Percentiles rank a stretch among this genome's conserved stretches.
Conservation (phyloP, 2,797 vertebrate genomes). For the Enteromius argenteus region DNA sequence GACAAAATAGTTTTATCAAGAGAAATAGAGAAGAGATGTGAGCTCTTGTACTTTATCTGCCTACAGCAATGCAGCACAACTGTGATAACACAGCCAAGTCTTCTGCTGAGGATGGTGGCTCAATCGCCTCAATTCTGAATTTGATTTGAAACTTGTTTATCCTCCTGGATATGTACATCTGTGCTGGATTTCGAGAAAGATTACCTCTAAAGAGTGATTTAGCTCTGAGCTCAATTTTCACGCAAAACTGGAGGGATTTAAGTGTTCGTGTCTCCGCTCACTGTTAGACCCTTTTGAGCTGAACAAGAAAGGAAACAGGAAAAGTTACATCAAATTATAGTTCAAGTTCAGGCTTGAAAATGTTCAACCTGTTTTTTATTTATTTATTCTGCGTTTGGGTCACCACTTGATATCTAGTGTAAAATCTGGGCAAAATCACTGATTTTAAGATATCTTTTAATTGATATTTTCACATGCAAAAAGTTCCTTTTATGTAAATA, state of each 20-base stretch:
- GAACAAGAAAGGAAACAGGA: conserved; percentile 3
- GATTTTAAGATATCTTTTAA: background rate
- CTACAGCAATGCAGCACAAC: conserved; percentile 22
- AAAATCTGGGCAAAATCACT: background rate
- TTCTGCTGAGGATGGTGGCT: conserved; percentile 15
- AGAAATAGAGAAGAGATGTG: conserved; percentile 4
- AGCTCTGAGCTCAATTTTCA: conserved; percentile 59
- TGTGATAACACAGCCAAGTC: conserved; percentile 11
- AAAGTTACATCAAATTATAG: background rate
- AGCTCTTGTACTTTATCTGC: conserved; percentile 11
- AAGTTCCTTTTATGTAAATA: background rate
- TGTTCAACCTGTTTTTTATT: background rate
- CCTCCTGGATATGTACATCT: conserved; percentile 67
- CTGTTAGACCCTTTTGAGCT: conserved; percentile 17
- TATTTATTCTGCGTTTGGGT: too few species aligned
- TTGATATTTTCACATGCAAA: background rate
- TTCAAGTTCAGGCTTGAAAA: background rate
- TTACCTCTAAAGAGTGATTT: conserved; percentile 76
- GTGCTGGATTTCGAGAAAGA: conserved; percentile 73
- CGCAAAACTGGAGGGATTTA: conserved; percentile 25
- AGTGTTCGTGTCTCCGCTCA: conserved; percentile 18
- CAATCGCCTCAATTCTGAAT: conserved; percentile 60
- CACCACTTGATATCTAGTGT: background rate
- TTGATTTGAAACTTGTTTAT: conserved; percentile 70
- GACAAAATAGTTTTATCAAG: conserved; percentile 24